These are phyloP conservation scores for Rhineura floridana DNA, from an alignment of 2,113 vertebrate genomes.

Conservation along the genomic window DNA sequence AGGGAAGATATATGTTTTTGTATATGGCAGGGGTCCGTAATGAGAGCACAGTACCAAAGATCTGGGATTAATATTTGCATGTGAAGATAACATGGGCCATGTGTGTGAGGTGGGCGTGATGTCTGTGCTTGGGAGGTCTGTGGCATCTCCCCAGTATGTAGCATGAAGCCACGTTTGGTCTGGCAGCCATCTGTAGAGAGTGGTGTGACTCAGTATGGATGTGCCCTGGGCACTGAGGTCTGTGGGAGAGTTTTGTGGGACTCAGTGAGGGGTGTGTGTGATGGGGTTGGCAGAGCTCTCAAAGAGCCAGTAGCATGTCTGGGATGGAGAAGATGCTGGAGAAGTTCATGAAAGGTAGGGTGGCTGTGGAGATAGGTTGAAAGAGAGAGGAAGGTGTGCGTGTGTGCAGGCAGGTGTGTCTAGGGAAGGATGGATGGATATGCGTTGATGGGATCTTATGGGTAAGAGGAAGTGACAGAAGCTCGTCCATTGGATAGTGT, in stretches of 20 bases:
- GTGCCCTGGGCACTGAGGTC: background rate
- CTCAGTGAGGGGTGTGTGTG: slow-evolving; percentile 1
- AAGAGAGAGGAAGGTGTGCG: background rate
- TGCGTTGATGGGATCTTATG: background rate
- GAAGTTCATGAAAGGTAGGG: background rate
- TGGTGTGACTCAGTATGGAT: background rate
- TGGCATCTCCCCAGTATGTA: background rate
- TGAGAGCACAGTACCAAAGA: background rate
- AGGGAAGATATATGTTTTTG: background rate
- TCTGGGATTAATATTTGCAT: background rate
- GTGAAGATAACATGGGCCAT: background rate
- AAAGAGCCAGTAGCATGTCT: background rate
- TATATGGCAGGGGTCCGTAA: background rate
- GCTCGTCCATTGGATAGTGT: too few species aligned
- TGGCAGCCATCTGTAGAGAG: background rate
- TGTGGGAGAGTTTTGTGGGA: slow-evolving; percentile 34
- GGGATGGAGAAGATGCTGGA: background rate
- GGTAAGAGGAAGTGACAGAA: background rate
- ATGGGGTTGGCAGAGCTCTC: too few species aligned
- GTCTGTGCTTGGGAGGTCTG: background rate
- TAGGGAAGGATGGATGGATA: background rate
- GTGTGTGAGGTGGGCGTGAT: slow-evolving; percentile 5
- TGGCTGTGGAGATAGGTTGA: background rate
- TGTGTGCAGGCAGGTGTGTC: background rate
- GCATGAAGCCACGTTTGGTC: background rate